Percentiles rank a stretch among this genome's conserved stretches.
These are phyloP conservation scores for Anolis apletophallus DNA, from an alignment of 2,797 vertebrate species.

Conservation along the genomic window DNA sequence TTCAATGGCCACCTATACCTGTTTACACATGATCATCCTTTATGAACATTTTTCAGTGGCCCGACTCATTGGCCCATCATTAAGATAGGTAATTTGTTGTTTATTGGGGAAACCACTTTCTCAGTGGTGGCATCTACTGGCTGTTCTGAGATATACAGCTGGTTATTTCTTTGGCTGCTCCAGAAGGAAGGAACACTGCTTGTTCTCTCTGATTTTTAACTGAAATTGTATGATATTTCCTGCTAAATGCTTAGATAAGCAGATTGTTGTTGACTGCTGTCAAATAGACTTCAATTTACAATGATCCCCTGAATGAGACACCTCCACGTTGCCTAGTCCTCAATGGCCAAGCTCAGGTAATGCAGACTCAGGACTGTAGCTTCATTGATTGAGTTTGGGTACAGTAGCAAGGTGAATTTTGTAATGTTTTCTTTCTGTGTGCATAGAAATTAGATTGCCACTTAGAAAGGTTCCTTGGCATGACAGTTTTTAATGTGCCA, in stretches of 20 bases:
- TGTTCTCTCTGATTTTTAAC: not conserved
- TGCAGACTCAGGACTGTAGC: too few species aligned
- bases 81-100: not conserved
- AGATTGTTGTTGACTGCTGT: too few species aligned
- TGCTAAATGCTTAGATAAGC: not conserved
- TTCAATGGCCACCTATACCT: conserved; percentile 43
- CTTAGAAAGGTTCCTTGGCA: not conserved
- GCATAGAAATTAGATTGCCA: not conserved
- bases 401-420: too few species aligned
- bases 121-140: not conserved
- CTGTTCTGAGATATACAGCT: too few species aligned
- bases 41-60: not conserved
- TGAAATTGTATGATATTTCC: not conserved
- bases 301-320: too few species aligned
- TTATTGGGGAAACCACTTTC: not conserved
- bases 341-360: too few species aligned
- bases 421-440: not conserved
- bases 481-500: conserved; percentile 35
- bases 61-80: not conserved
- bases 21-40: conserved; percentile 47
- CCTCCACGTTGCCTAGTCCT: too few species aligned
- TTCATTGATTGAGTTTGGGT: too few species aligned
- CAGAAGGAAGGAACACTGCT: too few species aligned
- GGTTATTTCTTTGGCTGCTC: too few species aligned
- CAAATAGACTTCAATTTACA: too few species aligned